These are phyloP conservation scores for Porites divaricata DNA, from an alignment of 92 coral and sea anemone genomes.

Conservation along the genomic window DNA sequence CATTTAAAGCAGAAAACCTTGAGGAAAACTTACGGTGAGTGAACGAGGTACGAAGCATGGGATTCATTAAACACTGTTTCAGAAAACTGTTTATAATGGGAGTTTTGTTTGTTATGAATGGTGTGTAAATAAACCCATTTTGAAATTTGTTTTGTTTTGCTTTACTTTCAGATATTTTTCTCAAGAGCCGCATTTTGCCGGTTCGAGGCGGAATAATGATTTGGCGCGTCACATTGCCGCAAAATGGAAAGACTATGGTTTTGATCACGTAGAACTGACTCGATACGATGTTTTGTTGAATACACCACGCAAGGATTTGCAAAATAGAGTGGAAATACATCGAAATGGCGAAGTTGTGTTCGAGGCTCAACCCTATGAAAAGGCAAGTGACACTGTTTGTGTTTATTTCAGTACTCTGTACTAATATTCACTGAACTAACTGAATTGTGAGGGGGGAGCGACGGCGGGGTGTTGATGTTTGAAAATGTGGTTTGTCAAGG, in stretches of 20 bases:
- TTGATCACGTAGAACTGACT: conserved; percentile 78
- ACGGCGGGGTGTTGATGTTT: too few relatives aligned
- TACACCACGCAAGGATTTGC: conserved; percentile 55
- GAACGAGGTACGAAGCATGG: not conserved
- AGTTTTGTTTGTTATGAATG: not conserved
- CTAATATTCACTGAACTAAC: not conserved
- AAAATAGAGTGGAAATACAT: conserved; percentile 72
- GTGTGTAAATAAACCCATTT: too few relatives aligned
- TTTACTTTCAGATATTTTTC: conserved; percentile 69
- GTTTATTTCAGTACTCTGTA: not conserved
- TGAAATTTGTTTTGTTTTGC: not conserved
- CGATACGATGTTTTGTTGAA: conserved; percentile 83
- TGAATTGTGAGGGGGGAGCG: too few relatives aligned
- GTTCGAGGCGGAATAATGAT: conserved; percentile 84
- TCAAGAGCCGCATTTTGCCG: conserved; percentile 85
- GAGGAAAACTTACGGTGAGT: conserved; percentile 57
- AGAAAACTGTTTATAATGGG: not conserved
- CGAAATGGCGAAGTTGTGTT: conserved; percentile 50
- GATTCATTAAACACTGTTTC: too few relatives aligned
- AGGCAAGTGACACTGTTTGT: conserved; percentile 34
- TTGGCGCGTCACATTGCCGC: conserved; percentile 73
- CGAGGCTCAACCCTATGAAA: conserved; percentile 61
- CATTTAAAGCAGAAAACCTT: conserved; percentile 27
- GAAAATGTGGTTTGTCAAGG: too few relatives aligned
- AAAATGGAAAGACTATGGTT: conserved; percentile 83